Evolutionary conservation across 2,113 vertebrate species (phyloP), one percentile per base, ranked within the genome.

Genomic region (Tenebrosternarchus preto): DNA sequence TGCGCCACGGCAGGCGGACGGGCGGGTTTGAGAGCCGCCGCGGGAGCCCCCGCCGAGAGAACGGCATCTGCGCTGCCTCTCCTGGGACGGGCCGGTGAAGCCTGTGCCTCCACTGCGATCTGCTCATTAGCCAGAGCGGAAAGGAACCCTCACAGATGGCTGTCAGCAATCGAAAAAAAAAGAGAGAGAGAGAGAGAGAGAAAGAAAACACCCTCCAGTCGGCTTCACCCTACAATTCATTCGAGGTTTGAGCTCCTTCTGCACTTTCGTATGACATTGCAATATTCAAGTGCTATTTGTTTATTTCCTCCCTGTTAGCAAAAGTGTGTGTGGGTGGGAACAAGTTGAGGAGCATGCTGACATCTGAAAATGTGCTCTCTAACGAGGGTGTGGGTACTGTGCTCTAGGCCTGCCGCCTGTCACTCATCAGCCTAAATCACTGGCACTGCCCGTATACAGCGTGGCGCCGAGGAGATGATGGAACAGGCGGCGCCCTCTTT

Each of bases 41-140:
- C 61, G 16, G 39, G 60, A 79, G 56, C 50, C 56, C 50, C 56
- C 60, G 77, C 71, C 29, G 60, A 82, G 85, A 87, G 89, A 85
- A 86, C 88, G 71, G 92, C 93, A 94, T 92, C 93, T 93, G 92
- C 88, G 89, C 73, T n/a, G 87, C 87, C 85, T 92, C 92, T 83
- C 92, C 79, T 86, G 93, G 91, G 92, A 94, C 88, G 73, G 83
- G 88, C 86, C 90, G 90, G 90, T 88, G 90, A 91, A 92, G 92
- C 92, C 87, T 87, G 91, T 89, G 90, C 90, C 90, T 89, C 85
- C 85, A 89, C 90, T 90, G 91, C 88, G 88, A 88, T 87, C 85
- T 89, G 92, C 93, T 94, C 92, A 94, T 94, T 94, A 94, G 92
- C 87, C 88, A 85, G 90, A 93, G 92, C 90, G 92, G 93, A 93